Evolutionary conservation across 2,888 invertebrate genomes (phyloP).

Genomic region (Lamproptera curius): DNA sequence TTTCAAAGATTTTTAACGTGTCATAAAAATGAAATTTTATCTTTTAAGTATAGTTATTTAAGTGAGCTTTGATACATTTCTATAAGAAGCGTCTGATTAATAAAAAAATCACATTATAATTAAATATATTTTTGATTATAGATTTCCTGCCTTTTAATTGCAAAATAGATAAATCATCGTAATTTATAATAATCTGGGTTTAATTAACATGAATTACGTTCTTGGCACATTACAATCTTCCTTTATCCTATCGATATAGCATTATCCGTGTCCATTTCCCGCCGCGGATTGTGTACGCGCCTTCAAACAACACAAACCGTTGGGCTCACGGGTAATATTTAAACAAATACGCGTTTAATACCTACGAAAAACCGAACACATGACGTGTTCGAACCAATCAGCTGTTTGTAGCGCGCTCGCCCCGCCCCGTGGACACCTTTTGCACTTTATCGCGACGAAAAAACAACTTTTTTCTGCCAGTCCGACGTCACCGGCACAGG

Average conservation of each 20-base stretch:
- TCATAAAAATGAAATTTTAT: background rate
- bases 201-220: too few species aligned
- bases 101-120: too few species aligned
- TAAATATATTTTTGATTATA: too few species aligned
- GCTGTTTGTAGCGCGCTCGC: slow-evolving; percentile 62
- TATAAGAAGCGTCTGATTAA: too few species aligned
- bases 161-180: too few species aligned
- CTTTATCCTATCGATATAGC: too few species aligned
- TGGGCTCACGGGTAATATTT: slow-evolving; percentile 34
- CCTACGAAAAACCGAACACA: slow-evolving; percentile 72
- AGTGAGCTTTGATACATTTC: too few species aligned
- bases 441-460: slow-evolving; percentile 58
- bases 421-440: slow-evolving; percentile 66
- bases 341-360: slow-evolving; percentile 37
- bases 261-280: too few species aligned
- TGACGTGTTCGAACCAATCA: slow-evolving; percentile 65
- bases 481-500: slow-evolving; percentile 45
- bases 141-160: too few species aligned
- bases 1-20: background rate
- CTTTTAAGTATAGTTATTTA: background rate
- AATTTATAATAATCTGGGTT: too few species aligned
- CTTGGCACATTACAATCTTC: too few species aligned
- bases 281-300: background rate
- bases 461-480: slow-evolving; percentile 40
- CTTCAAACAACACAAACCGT: slow-evolving; percentile 12